Conservation (phyloP, 2,797 vertebrate species). For the Pyrocephalus nanus region DNA sequence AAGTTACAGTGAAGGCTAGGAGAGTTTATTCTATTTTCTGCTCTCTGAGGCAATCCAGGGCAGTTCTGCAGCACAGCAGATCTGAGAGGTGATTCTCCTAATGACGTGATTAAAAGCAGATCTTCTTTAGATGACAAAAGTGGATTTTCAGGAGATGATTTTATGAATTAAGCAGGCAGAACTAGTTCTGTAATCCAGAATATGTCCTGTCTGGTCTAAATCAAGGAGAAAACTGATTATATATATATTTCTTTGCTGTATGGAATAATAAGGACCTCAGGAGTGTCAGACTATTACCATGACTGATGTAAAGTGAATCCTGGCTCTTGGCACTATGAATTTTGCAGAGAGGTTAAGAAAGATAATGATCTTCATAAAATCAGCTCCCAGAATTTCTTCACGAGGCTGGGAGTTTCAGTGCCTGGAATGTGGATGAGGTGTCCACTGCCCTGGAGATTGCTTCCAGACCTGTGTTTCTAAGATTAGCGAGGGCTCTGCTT, state of each 20-base stretch:
- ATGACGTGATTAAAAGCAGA: neutral
- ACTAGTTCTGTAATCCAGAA: neutral
- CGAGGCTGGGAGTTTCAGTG: neutral
- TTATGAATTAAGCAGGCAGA: neutral
- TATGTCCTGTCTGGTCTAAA: neutral
- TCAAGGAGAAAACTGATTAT: neutral
- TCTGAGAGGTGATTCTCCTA: neutral
- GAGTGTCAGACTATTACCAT: neutral
- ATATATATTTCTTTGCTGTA: neutral
- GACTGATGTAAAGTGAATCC: constrained; percentile 9
- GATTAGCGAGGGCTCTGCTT: constrained; percentile 22
- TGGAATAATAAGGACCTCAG: neutral
- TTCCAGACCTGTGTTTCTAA: constrained; percentile 5
- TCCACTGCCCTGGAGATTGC: constrained; percentile 5
- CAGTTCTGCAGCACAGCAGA: neutral
- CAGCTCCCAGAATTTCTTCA: neutral
- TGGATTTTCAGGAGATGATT: neutral
- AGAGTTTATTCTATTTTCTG: neutral
- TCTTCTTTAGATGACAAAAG: neutral
- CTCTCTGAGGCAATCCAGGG: neutral
- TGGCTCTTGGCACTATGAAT: neutral
- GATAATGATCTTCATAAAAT: constrained; percentile 44
- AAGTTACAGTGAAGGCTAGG: neutral
- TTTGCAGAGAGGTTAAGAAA: constrained; percentile 53
- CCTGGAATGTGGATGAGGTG: constrained; percentile 50